A percentile compares a stretch with the other conserved stretches of the same genome.
These are phyloP conservation scores for Hirudo medicinalis DNA, from an alignment of 1,140 invertebrate genomes.

Conservation along the genomic window DNA sequence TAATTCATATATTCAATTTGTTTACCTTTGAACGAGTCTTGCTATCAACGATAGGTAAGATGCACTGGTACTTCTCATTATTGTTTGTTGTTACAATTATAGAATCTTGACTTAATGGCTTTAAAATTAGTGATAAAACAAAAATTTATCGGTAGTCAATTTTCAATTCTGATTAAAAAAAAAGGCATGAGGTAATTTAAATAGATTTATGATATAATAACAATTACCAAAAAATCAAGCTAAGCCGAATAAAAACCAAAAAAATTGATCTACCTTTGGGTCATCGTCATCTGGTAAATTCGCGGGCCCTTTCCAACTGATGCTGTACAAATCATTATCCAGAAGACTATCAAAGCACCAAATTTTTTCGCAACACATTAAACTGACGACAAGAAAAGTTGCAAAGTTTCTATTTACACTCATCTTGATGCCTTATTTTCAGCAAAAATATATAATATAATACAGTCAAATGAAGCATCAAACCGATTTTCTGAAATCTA, in stretches of 20 bases:
- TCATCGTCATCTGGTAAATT: background rate
- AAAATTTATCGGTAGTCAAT: background rate
- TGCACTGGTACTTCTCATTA: conserved; percentile 51
- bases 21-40: conserved; percentile 25
- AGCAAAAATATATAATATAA: too few species aligned
- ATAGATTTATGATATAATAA: too few species aligned
- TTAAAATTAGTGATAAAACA: background rate
- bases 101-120: background rate
- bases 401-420: too few species aligned
- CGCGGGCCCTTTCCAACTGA: background rate
- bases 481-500: too few species aligned
- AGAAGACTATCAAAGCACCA: background rate
- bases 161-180: background rate
- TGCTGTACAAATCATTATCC: background rate
- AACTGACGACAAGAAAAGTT: too few species aligned
- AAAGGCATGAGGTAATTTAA: background rate
- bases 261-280: background rate
- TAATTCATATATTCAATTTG: conserved; percentile 46
- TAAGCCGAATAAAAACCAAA: background rate
- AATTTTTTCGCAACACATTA: too few species aligned
- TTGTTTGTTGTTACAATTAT: conserved; percentile 42
- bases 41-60: conserved; percentile 51
- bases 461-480: too few species aligned
- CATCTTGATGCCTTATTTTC: too few species aligned
- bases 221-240: too few species aligned